A percentile compares a stretch with the other conserved stretches of the same genome.
Evolutionary conservation across 1,140 invertebrate genomes (phyloP).

Genomic region (Colletes latitarsis): DNA sequence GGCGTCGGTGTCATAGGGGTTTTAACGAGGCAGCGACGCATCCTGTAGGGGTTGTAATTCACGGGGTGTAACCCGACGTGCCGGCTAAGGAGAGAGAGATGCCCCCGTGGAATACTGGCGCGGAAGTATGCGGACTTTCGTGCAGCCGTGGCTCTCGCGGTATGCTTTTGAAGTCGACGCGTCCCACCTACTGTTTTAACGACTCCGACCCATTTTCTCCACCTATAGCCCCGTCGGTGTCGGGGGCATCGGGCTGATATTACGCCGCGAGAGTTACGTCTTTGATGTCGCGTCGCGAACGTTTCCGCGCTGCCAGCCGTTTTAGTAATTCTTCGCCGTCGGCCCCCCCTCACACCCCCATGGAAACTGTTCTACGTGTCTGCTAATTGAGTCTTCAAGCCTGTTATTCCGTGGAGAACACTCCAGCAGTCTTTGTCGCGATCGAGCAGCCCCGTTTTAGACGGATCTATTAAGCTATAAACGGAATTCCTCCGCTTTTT

Average conservation of each 20-base stretch:
- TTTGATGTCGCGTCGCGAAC: slow-evolving; percentile 37
- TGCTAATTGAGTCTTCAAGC: slow-evolving; percentile 37
- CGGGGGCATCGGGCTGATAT: slow-evolving; percentile 13
- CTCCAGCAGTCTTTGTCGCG: neutral
- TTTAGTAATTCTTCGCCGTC: slow-evolving; percentile 28
- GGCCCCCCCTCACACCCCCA: neutral
- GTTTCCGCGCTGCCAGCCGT: slow-evolving; percentile 15
- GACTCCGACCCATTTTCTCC: slow-evolving; percentile 34
- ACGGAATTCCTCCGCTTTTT: neutral
- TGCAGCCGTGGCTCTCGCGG: neutral
- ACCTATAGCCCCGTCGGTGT: slow-evolving; percentile 6
- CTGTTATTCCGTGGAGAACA: neutral
- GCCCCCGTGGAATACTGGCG: slow-evolving; percentile 13
- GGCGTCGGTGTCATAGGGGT: neutral
- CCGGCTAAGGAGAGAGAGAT: neutral
- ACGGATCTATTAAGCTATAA: neutral
- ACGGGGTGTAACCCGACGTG: slow-evolving; percentile 35
- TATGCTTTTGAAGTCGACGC: slow-evolving; percentile 56
- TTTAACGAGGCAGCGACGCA: slow-evolving; percentile 50
- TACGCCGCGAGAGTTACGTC: slow-evolving; percentile 22
- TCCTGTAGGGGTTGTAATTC: slow-evolving; percentile 52
- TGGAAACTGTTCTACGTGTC: neutral
- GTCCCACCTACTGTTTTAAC: slow-evolving; percentile 32
- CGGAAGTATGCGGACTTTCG: slow-evolving; percentile 32
- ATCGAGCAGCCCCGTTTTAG: slow-evolving; percentile 1